Conservation (phyloP, 1,140 invertebrate genomes). For the Tetramorium parvispinum region DNA sequence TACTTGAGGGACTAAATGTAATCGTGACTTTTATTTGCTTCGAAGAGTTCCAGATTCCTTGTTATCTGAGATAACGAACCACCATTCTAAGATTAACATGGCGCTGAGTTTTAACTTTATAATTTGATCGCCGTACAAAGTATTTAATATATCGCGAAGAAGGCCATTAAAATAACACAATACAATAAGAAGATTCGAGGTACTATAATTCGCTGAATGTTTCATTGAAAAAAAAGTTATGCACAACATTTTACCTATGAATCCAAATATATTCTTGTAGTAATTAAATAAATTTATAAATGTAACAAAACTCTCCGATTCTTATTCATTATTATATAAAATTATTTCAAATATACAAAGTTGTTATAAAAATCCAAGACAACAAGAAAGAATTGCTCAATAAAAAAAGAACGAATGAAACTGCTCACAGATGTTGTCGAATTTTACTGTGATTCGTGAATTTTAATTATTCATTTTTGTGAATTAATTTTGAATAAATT, state of each 20-base stretch:
- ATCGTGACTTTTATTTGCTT: constrained; percentile 41
- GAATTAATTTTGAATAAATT: not conserved
- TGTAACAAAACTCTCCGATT: not conserved
- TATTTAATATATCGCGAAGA: constrained; percentile 18
- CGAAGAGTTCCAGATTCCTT: not conserved
- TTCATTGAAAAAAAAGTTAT: not conserved
- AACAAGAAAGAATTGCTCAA: not conserved
- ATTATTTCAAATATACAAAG: not conserved
- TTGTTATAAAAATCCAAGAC: not conserved
- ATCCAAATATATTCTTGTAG: not conserved
- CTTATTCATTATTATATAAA: not conserved
- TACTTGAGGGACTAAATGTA: constrained; percentile 20
- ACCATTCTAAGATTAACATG: constrained; percentile 2
- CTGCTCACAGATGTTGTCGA: not conserved
- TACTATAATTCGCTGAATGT: too few species aligned
- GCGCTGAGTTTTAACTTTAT: not conserved
- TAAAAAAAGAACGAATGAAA: not conserved
- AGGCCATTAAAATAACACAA: constrained; percentile 10
- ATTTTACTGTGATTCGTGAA: not conserved
- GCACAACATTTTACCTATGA: not conserved
- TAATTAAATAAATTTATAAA: constrained; percentile 11
- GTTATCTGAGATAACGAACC: constrained; percentile 9
- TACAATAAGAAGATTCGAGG: not conserved
- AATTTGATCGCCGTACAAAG: constrained; percentile 39
- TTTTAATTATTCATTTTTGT: not conserved